Base-by-base conservation (phyloP, 2,113 vertebrate genomes). In the Eptesicus fuscus region DNA sequence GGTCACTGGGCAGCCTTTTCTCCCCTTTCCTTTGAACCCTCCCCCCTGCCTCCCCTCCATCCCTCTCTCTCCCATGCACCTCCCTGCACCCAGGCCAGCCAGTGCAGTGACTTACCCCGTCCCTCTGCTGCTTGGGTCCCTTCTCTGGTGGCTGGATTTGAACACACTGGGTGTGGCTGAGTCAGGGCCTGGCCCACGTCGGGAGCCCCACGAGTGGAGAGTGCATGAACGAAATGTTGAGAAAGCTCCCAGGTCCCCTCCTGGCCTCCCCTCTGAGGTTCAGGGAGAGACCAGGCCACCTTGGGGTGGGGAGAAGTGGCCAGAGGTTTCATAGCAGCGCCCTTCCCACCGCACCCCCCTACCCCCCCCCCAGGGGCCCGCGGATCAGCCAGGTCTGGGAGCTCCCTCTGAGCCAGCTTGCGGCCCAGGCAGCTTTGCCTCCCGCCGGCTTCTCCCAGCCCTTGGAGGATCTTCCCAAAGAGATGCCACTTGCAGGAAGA, bases 301-400 rank as follows among this genome's bases (percentile, higher is more conserved):
- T 3, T 1, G 8, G 28, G 51, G 7, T 9, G 4, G 18, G 40
- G 23, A 30, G n/a, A 20, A n/a, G 25, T 8, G 4, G 47, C 9
- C 0, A 5, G 4, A 0, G 0, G 17, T 35, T 12, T 49, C 3
- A 16, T 7, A 9, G 44, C 35, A 6, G 67, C 0, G 0, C 42
- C 49, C 49, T 14, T 49, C 49, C 49, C 14, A 37, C 47, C 47
- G 11, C 47, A 47, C 9, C 9, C 22, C 22, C 22, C 20, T n/a
- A n/a, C 32, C 0, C 0, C 44, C 56, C 17, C 13, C 5, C 4
- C 0, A 5, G 6, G 6, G 53, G 28, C 0, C 0, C 13, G 51
- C 14, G 3, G 14, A 28, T 30, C 42, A 6, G 25, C 40, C 0
- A 0, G 16, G 4, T 35, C 9, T 1, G 12, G 17, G 44, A 9